These are phyloP conservation scores for Channa striata DNA, from an alignment of 2,797 vertebrate genomes.

Conservation along the genomic window DNA sequence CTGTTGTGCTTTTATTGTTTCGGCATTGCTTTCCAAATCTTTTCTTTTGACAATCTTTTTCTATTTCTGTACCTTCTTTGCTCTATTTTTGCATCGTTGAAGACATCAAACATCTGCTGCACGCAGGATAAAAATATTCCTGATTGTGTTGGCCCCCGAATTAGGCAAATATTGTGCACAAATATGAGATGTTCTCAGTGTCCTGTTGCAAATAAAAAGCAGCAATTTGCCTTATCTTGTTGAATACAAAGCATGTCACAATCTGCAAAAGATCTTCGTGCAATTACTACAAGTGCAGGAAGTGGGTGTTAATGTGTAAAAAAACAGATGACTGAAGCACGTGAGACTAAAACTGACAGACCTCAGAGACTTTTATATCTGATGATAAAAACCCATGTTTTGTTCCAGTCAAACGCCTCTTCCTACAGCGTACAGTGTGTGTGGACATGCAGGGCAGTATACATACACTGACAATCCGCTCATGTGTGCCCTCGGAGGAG, in stretches of 20 bases:
- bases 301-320: slow-evolving; percentile 5
- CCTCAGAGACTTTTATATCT: neutral
- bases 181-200: neutral
- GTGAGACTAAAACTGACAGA: slow-evolving; percentile 4
- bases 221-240: neutral
- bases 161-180: neutral
- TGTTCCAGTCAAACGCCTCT: neutral
- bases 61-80: slow-evolving; percentile 1
- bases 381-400: neutral
- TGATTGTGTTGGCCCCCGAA: neutral
- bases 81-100: slow-evolving; percentile 42
- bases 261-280: slow-evolving; percentile 1
- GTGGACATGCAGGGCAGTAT: slow-evolving; percentile 26
- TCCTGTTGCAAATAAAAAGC: neutral
- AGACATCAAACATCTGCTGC: slow-evolving; percentile 32
- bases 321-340: slow-evolving; percentile 13
- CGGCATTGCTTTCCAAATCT: neutral
- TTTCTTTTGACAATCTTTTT: neutral
- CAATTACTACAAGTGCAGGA: neutral
- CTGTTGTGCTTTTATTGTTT: slow-evolving; percentile 7
- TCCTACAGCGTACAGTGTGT: neutral
- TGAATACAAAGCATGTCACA: slow-evolving; percentile 2
- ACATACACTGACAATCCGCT: slow-evolving; percentile 85
- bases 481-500: slow-evolving; percentile 77
- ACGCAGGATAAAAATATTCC: slow-evolving; percentile 17